Base-by-base conservation (phyloP, 2,797 vertebrate species). In the Aphelocoma californica region DNA sequence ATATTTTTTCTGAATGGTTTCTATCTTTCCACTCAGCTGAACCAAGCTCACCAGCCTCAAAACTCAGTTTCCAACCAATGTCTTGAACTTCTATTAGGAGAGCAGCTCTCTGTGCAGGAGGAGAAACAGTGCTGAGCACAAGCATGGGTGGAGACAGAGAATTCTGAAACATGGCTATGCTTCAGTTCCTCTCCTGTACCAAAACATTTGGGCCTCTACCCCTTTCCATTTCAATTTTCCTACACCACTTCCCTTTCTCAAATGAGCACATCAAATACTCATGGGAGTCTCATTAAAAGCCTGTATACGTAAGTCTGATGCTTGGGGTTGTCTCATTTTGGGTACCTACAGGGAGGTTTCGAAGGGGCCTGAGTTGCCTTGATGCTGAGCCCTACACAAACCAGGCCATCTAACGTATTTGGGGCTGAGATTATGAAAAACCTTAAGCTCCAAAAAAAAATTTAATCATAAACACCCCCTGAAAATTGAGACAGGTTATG, bases 211-310 rank as follows among this genome's bases (percentile, higher is more conserved):
- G 26, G n/a, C 32, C 34, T 48, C 29, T 74, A 65, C 40, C 28
- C 42, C 57, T 71, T 90, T 67, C 75, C 72, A 78, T 87, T 95
- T 93, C 84, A 74, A 9, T 89, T 87, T 91, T 71, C 50, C 38
- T 58, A 23, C 29, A 69, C 64, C 51, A 47, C 69, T 96, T 96
- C 84, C 47, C 50, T 47, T 90, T 57, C 50, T 81, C 66, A 69
- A 62, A 83, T 42, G 42, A 86, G 42, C 19, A n/a, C 14, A n/a
- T 23, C 24, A 57, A 8, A 45, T 32, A n/a, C 23, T 57, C 3
- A 0, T 32, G 47, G 38, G 45, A 3, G 1, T 7, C 44, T 62
- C 45, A 40, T 40, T 50, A 58, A 86, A 77, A 80, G 21, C 28
- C 53, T 5, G 0, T 18, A 16, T 14, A 32, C 0, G 0, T 13